These are phyloP conservation scores for Ormyrus rosae DNA, from an alignment of 2,888 invertebrate genomes.

Conservation along the genomic window DNA sequence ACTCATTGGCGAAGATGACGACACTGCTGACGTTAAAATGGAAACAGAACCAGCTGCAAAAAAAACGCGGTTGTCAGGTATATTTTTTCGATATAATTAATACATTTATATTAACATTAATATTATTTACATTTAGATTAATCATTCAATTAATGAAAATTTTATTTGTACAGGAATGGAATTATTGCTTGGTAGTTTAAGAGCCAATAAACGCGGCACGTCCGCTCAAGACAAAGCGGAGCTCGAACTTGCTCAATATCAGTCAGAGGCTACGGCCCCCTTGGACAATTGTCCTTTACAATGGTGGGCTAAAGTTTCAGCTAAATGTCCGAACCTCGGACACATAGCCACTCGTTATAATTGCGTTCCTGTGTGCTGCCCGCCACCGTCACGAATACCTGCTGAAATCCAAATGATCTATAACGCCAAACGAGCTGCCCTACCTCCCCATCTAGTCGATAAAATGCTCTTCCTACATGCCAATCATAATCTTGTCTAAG, in stretches of 20 bases:
- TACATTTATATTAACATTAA: constrained; percentile 10
- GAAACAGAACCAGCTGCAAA: constrained; percentile 69
- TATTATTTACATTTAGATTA: constrained; percentile 24
- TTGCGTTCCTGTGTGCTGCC: constrained; percentile 75
- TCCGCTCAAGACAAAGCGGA: constrained; percentile 75
- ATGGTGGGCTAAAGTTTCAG: constrained; percentile 75
- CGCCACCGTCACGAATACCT: constrained; percentile 73
- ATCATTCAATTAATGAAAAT: background rate
- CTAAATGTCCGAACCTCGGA: constrained; percentile 75
- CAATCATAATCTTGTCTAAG: constrained; percentile 67
- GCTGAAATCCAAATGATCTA: constrained; percentile 72
- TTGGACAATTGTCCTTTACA: constrained; percentile 76
- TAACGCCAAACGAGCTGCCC: constrained; percentile 71
- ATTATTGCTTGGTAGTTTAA: constrained; percentile 72
- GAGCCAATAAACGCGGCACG: constrained; percentile 70
- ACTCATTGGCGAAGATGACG: constrained; percentile 68
- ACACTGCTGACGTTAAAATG: constrained; percentile 57
- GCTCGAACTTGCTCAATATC: constrained; percentile 76
- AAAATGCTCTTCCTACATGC: constrained; percentile 74
- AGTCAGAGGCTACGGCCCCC: constrained; percentile 75
- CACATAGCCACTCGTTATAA: constrained; percentile 74
- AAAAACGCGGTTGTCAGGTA: constrained; percentile 74
- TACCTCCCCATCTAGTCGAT: constrained; percentile 74
- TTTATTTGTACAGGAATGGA: constrained; percentile 72
- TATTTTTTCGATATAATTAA: constrained; percentile 6